Conservation (phyloP, 2,797 vertebrate genomes). For the Anguilla megastoma region DNA sequence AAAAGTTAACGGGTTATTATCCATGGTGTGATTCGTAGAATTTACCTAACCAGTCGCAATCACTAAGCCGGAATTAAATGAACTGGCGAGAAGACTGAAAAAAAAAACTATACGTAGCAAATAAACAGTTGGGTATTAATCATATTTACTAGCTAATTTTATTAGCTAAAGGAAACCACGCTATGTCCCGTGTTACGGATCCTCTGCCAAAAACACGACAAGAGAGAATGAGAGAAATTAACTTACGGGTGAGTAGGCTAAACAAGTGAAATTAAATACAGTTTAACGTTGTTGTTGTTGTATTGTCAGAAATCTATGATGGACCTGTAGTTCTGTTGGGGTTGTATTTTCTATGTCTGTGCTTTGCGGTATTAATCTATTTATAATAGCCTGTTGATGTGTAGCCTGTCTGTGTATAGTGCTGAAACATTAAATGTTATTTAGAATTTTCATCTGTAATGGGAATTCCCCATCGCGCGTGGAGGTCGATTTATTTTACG, state of each 20-base stretch:
- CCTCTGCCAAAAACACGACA: conserved; percentile 62
- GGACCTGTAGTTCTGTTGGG: not conserved
- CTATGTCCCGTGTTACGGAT: conserved; percentile 73
- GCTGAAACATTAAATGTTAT: not conserved
- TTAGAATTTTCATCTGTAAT: not conserved
- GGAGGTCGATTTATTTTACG: conserved; percentile 2
- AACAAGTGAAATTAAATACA: not conserved
- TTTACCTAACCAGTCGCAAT: conserved; percentile 13
- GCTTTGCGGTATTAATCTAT: not conserved
- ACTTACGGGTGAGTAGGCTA: conserved; percentile 64
- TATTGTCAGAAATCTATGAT: not conserved
- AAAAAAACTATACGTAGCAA: conserved; percentile 3
- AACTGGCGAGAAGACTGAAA: conserved; percentile 5
- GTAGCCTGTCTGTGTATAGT: not conserved
- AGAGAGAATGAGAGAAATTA: conserved; percentile 75
- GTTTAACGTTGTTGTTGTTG: not conserved
- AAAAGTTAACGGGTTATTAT: conserved; percentile 41
- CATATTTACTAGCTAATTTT: not conserved
- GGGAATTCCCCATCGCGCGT: conserved; percentile 22
- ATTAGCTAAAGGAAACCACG: conserved; percentile 23
- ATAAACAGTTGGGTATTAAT: not conserved
- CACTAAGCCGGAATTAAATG: conserved; percentile 17
- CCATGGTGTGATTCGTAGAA: conserved; percentile 16
- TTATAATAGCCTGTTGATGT: not conserved
- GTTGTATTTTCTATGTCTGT: not conserved